A percentile compares a stretch with the other conserved stretches of the same genome.
These are phyloP conservation scores for Halisarca cf. caerulea DNA, from an alignment of 37 sponge, comb jelly and placozoan genomes.

Conservation along the genomic window DNA sequence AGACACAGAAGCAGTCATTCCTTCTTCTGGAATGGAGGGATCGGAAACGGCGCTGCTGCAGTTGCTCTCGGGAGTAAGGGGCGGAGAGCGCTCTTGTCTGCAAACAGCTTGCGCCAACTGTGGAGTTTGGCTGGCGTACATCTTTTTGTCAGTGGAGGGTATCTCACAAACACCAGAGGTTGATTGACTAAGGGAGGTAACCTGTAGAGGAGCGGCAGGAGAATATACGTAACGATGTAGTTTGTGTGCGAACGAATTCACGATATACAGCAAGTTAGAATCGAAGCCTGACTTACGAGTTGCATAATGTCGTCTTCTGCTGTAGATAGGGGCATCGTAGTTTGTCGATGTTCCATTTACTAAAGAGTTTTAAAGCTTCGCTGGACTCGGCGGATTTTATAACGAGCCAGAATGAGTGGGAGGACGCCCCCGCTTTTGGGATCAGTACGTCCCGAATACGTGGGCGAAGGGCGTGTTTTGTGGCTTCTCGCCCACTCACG, in stretches of 20 bases:
- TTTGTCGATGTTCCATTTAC: not conserved
- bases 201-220: not conserved
- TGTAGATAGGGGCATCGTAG: not conserved
- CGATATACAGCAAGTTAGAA: too few relatives aligned
- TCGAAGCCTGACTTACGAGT: constrained; percentile 4
- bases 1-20: not conserved
- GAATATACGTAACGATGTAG: not conserved
- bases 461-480: not conserved
- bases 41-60: not conserved
- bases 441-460: not conserved
- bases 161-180: not conserved
- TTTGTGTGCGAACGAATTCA: too few relatives aligned
- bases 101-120: not conserved
- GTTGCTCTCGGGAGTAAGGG: not conserved
- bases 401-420: not conserved
- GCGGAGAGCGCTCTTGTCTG: not conserved
- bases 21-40: not conserved
- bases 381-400: not conserved
- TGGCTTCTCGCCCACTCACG: constrained; percentile 13
- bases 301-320: constrained; percentile 6
- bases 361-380: not conserved
- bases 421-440: not conserved
- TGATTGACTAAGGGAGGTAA: not conserved
- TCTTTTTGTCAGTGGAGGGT: not conserved
- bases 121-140: not conserved